Conservation (phyloP, 2,797 vertebrate genomes). For the Sardinella longiceps region DNA sequence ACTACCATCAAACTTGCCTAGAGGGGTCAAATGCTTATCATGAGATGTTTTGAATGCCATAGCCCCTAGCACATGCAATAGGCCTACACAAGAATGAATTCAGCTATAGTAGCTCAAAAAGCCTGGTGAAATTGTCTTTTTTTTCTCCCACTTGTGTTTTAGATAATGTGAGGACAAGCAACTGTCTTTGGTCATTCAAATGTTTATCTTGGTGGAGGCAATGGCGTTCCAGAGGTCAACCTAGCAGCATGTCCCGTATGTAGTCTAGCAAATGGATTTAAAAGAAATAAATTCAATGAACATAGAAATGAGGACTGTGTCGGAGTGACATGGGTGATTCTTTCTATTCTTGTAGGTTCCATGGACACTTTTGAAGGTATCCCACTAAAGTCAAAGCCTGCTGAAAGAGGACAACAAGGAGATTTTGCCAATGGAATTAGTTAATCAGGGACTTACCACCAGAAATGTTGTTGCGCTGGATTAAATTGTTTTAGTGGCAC, state of each 20-base stretch:
- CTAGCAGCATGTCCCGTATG: slow-evolving; percentile 47
- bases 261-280: slow-evolving; percentile 60
- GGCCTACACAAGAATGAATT: slow-evolving; percentile 54
- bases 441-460: neutral
- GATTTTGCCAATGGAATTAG: slow-evolving; percentile 27
- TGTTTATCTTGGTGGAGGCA: slow-evolving; percentile 59
- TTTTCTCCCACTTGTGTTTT: slow-evolving; percentile 65
- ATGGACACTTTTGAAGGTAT: slow-evolving; percentile 62
- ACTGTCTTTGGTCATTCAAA: slow-evolving; percentile 61
- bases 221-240: slow-evolving; percentile 53
- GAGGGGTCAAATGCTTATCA: slow-evolving; percentile 24
- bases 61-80: neutral
- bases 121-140: slow-evolving; percentile 50
- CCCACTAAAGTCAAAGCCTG: slow-evolving; percentile 62
- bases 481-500: neutral
- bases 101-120: slow-evolving; percentile 60
- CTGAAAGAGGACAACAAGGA: slow-evolving; percentile 37
- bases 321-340: neutral
- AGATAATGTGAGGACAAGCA: slow-evolving; percentile 64
- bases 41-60: slow-evolving; percentile 28
- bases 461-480: neutral
- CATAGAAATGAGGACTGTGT: neutral
- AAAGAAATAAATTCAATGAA: neutral
- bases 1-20: slow-evolving; percentile 16
- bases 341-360: slow-evolving; percentile 58